phyloP scores from a whole-genome alignment of 2,888 invertebrate species.

The Andrena dorsata region DNA sequence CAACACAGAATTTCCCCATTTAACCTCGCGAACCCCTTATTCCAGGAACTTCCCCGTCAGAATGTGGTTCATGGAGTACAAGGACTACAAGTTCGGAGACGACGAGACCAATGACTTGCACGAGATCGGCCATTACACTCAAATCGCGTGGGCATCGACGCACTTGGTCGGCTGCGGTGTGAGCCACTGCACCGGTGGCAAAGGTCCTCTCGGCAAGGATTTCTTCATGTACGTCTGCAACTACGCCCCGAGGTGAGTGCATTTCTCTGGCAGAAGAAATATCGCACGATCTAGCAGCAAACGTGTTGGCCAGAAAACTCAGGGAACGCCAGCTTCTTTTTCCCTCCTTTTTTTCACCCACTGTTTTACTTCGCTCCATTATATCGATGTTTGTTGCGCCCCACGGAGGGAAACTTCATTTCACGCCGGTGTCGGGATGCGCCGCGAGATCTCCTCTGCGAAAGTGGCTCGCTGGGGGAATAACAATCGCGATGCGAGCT shows the following conservation, averaged over 20 bases:
- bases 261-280: constrained; percentile 1
- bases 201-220: constrained; percentile 87
- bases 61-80: constrained; percentile 92
- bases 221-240: constrained; percentile 94
- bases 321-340: neutral
- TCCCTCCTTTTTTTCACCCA: neutral
- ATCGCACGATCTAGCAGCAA: neutral
- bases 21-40: constrained; percentile 1
- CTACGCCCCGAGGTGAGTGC: constrained; percentile 92
- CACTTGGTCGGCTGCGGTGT: constrained; percentile 92
- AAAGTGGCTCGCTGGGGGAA: constrained; percentile 11
- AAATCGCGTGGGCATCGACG: constrained; percentile 93
- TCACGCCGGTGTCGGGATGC: constrained; percentile 4
- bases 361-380: neutral
- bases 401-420: neutral
- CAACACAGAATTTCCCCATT: neutral
- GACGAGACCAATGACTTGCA: constrained; percentile 86
- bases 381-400: constrained; percentile 19
- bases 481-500: constrained; percentile 27
- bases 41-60: constrained; percentile 92
- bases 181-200: constrained; percentile 88
- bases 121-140: constrained; percentile 92
- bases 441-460: constrained; percentile 3
- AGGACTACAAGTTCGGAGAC: constrained; percentile 90
- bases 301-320: neutral